A percentile compares a stretch with the other conserved stretches of the same genome.
Conservation (phyloP, 2,888 invertebrate species). For the Caenorhabditis zanzibari region DNA sequence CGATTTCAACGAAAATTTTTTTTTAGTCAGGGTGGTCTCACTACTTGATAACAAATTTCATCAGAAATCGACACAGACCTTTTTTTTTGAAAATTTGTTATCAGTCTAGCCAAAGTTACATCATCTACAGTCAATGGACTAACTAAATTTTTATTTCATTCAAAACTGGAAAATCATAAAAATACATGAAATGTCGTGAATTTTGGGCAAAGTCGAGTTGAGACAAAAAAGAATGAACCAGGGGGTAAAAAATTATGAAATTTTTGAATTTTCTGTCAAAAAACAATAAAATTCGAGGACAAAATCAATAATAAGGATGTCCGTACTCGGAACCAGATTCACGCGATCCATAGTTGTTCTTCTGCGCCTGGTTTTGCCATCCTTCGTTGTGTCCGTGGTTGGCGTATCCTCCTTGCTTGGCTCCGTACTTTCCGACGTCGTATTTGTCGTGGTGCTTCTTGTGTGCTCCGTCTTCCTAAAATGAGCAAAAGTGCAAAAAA, state of each 20-base stretch:
- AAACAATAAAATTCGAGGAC: not conserved
- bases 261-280: not conserved
- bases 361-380: conserved; percentile 66
- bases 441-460: conserved; percentile 65
- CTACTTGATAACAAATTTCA: too few species aligned
- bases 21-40: too few species aligned
- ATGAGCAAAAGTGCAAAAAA: not conserved
- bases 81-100: too few species aligned
- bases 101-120: too few species aligned
- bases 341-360: conserved; percentile 60
- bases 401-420: conserved; percentile 56
- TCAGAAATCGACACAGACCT: too few species aligned
- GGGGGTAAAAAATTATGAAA: not conserved
- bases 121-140: not conserved
- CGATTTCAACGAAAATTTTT: too few species aligned
- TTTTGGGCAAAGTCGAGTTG: not conserved
- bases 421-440: conserved; percentile 62
- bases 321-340: conserved; percentile 51
- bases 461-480: conserved; percentile 59
- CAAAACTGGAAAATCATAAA: not conserved
- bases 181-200: not conserved
- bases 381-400: conserved; percentile 64
- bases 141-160: not conserved
- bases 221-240: not conserved
- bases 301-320: conserved; percentile 56